Conservation (phyloP, 2,797 vertebrate species). For the Crocodylus rhombifer region DNA sequence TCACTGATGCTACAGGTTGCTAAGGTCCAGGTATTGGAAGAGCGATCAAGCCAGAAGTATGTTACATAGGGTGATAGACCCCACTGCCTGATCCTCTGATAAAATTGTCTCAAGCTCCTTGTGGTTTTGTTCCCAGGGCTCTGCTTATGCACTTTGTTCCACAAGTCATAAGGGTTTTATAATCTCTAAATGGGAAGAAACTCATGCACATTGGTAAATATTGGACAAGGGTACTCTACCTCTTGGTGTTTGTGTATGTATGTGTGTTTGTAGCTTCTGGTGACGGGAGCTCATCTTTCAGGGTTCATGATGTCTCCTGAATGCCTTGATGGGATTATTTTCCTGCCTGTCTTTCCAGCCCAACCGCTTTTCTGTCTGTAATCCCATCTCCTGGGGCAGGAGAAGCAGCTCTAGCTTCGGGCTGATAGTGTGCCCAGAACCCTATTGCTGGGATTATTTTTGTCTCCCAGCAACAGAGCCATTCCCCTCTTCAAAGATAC, state of each 20-base stretch:
- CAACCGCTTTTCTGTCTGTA: slow-evolving; percentile 59
- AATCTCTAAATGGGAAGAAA: slow-evolving; percentile 20
- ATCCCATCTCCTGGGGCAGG: slow-evolving; percentile 64
- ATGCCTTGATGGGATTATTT: slow-evolving; percentile 72
- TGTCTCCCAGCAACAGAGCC: background rate
- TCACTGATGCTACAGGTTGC: slow-evolving; percentile 4
- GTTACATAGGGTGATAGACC: background rate
- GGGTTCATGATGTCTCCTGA: slow-evolving; percentile 59
- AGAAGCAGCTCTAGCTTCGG: slow-evolving; percentile 40
- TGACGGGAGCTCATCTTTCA: slow-evolving; percentile 56
- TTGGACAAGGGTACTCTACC: slow-evolving; percentile 52
- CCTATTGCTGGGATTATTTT: slow-evolving; percentile 50
- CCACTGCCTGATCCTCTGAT: too few relatives aligned
- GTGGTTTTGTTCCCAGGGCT: slow-evolving; percentile 35
- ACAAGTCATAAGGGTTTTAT: slow-evolving; percentile 65
- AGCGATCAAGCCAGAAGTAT: slow-evolving; percentile 35
- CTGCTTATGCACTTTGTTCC: slow-evolving; percentile 48
- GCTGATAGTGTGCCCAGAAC: slow-evolving; percentile 58
- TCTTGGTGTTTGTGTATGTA: slow-evolving; percentile 8
- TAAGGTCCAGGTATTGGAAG: slow-evolving; percentile 2
- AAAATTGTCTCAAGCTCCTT: background rate
- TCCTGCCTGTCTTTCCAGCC: slow-evolving; percentile 11
- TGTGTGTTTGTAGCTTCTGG: slow-evolving; percentile 54
- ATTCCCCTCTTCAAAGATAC: slow-evolving; percentile 11
- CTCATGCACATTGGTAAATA: slow-evolving; percentile 35